Base-by-base conservation (phyloP, 1,140 invertebrate species). In the Zophobas morio region DNA sequence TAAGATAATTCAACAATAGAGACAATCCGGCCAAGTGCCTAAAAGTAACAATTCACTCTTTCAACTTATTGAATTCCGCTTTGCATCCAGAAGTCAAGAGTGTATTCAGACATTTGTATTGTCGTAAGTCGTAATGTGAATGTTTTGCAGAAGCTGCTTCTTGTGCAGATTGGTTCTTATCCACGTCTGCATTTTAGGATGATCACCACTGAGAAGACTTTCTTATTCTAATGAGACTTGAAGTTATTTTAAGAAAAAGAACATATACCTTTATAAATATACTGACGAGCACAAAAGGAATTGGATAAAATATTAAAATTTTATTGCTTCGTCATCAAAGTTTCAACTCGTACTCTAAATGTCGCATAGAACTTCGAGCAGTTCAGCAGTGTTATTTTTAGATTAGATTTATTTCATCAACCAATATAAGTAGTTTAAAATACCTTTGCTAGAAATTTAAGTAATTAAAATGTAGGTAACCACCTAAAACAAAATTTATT, bases 1-100 rank as follows among this genome's bases (percentile, higher is more conserved):
- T 54, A 60, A 32, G 56, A 60, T 60, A 60, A 60, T 60, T 60
- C n/a, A 60, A 60, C 56, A 60, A 60, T 37, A 60, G 56, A 60
- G 20, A 60, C 56, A 60, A 37, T 60, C 35, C 1, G 32, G 34
- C 32, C 35, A n/a, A 57, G 56, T 57, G 36, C 56, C 56, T 57
- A 57, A 57, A 36, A 57, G 56, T 57, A 57, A 57, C 56, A 39
- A 60, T 60, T 60, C 56, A 60, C 33, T 46, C 35, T 60, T 60
- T 6, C 1, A 37, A 60, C 56, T 60, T 60, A 60, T 60, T 36
- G 56, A 60, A 60, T 60, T 60, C 56, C 35, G 35, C 56, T 60
- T 35, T 6, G 56, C 56, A 60, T 60, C 8, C 32, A 6, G 36
- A 60, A 3, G 56, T 60, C 56, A 60, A 60, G 56, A 60, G 56